Evolutionary conservation across 2,797 vertebrate species (phyloP), one percentile per base, ranked within the genome.

Genomic region (Myripristis jacobus): DNA sequence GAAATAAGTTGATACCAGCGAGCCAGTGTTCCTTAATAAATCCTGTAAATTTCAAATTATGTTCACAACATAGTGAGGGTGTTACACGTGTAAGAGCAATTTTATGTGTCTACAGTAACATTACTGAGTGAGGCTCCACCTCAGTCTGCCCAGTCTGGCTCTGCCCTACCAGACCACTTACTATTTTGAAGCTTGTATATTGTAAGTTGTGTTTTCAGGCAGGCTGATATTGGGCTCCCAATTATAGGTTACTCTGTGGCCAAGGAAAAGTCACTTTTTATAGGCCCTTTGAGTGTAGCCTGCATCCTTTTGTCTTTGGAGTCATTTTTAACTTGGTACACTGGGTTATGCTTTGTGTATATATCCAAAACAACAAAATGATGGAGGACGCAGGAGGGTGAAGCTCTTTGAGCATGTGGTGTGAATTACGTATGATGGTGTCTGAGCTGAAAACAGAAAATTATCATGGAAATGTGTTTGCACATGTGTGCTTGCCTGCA

Each of bases 231-330:
- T 78, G 75, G 82, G 54, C 72, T 80, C 87, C 86, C 89, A 91
- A 92, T 93, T 92, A 93, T 90, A 91, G 89, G 90, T 82, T 89
- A 15, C 73, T 51, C 80, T 91, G 90, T 92, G 92, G 89, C 84
- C 81, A 88, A 86, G 87, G 78, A 90, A 86, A 88, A 85, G 74
- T 91, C 57, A 46, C 84, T 83, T 64, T 83, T 84, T 90, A 84
- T 90, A 88, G 83, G 63, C 75, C 62, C 52, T 77, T 59, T 34
- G 55, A 60, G 63, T 62, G 55, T 48, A 52, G 67, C 36, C 38
- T 65, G 54, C 66, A 58, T 72, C 65, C 50, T 52, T 70, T 83
- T 75, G 65, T 38, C 58, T 75, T 66, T n/a, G 10, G 73, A 68
- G 76, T 70, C 73, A 54, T 80, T 80, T 89, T 76, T 83, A 90